These are phyloP conservation scores for Theristicus caerulescens DNA, from an alignment of 2,113 vertebrate genomes.

Conservation along the genomic window DNA sequence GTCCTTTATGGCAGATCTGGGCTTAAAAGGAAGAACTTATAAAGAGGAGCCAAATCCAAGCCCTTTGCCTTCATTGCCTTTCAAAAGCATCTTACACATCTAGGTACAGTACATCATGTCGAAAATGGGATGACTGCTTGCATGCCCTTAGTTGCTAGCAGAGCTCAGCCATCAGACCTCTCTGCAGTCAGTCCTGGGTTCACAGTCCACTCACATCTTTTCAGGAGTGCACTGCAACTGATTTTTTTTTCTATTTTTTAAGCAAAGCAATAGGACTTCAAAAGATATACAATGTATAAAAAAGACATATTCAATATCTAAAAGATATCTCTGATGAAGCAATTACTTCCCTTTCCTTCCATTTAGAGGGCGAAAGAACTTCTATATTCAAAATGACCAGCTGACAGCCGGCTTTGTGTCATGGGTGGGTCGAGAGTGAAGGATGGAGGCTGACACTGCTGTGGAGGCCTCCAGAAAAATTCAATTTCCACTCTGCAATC, in stretches of 20 bases:
- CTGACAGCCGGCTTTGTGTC: not conserved
- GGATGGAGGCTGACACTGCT: not conserved
- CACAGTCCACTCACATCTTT: not conserved
- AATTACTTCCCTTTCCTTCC: not conserved
- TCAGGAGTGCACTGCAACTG: not conserved
- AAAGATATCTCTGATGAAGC: not conserved
- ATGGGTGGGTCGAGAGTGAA: not conserved
- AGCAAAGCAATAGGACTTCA: not conserved
- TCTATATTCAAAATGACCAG: not conserved
- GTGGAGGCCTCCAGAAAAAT: not conserved
- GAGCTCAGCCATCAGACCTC: not conserved
- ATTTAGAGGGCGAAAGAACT: not conserved
- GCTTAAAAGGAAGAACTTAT: not conserved
- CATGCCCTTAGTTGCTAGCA: fast-evolving
- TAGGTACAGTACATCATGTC: not conserved
- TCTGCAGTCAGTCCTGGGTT: not conserved
- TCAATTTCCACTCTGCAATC: not conserved
- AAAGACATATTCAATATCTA: not conserved
- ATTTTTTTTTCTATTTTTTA: not conserved
- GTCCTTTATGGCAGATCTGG: not conserved
- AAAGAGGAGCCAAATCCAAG: not conserved
- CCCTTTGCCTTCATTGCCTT: not conserved
- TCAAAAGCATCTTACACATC: not conserved
- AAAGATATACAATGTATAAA: not conserved
- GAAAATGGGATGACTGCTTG: not conserved